These are phyloP conservation scores for Psittacula derbiana DNA, from an alignment of 2,797 vertebrate genomes.

Conservation along the genomic window DNA sequence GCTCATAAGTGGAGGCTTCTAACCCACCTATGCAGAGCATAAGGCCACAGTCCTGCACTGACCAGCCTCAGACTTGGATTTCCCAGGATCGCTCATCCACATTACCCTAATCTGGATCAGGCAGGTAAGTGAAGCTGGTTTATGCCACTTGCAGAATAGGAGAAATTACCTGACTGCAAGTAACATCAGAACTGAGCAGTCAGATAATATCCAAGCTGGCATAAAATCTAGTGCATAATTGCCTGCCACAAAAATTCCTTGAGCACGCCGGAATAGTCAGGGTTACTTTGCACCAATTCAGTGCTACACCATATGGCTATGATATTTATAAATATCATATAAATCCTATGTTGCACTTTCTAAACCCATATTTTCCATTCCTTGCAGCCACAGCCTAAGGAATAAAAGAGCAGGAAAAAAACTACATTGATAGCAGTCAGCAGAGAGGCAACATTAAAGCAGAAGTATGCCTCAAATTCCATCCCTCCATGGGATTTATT, in stretches of 20 bases:
- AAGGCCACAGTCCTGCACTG: background rate
- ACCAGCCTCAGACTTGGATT: background rate
- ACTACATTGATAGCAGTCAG: background rate
- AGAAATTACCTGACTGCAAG: background rate
- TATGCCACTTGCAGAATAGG: background rate
- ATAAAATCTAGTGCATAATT: background rate
- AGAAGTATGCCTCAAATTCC: conserved; percentile 13
- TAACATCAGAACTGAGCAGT: background rate
- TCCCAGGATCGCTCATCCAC: background rate
- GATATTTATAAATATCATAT: background rate
- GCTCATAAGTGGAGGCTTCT: background rate
- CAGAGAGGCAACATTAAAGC: conserved; percentile 33
- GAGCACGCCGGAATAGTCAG: background rate
- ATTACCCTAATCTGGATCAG: background rate
- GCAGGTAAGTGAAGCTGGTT: background rate
- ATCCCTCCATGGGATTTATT: background rate
- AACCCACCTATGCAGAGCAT: rapidly evolving
- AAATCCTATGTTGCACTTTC: background rate
- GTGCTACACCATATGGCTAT: background rate
- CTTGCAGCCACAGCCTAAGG: background rate
- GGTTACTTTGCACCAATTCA: background rate
- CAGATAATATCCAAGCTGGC: background rate
- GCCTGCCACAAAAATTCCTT: background rate
- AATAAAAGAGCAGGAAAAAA: background rate
- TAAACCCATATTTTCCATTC: conserved; percentile 19